Percentiles rank a stretch among this genome's conserved stretches.
phyloP scores from a whole-genome alignment of 2,888 invertebrate genomes.

The Mimas tiliae region DNA sequence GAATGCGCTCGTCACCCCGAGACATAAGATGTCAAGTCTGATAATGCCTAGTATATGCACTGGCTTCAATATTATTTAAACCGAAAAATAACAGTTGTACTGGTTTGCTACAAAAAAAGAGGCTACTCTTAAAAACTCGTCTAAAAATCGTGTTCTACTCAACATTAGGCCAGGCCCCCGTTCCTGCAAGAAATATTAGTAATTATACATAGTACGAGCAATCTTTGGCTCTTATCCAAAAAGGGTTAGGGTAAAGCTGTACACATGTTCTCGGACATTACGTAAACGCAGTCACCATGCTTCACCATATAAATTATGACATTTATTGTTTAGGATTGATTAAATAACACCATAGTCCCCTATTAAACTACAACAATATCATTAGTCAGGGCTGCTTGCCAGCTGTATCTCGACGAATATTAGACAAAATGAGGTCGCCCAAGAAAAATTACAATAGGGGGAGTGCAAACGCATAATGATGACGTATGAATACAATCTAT shows the following conservation, averaged over 20 bases:
- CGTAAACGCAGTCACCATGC: not conserved
- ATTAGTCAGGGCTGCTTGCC: not conserved
- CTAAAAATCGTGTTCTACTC: too few relatives aligned
- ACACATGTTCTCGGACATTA: conserved; percentile 1
- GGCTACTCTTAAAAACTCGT: too few relatives aligned
- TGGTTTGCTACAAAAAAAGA: too few relatives aligned
- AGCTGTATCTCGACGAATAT: not conserved
- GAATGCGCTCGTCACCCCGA: too few relatives aligned
- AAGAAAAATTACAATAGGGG: not conserved
- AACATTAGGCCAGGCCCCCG: not conserved
- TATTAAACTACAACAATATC: not conserved
- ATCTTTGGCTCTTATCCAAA: conserved; percentile 7
- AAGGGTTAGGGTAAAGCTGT: not conserved
- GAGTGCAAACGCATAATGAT: not conserved
- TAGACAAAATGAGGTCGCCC: not conserved
- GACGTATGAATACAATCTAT: not conserved
- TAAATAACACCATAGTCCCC: not conserved
- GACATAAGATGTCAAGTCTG: too few relatives aligned
- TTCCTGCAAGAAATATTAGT: not conserved
- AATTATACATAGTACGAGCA: too few relatives aligned
- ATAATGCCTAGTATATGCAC: too few relatives aligned
- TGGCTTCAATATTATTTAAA: too few relatives aligned
- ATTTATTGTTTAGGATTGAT: not conserved
- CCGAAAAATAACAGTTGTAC: too few relatives aligned
- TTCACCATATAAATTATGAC: not conserved